phyloP scores from a whole-genome alignment of 2,113 vertebrate genomes.

The Lates calcarifer region DNA sequence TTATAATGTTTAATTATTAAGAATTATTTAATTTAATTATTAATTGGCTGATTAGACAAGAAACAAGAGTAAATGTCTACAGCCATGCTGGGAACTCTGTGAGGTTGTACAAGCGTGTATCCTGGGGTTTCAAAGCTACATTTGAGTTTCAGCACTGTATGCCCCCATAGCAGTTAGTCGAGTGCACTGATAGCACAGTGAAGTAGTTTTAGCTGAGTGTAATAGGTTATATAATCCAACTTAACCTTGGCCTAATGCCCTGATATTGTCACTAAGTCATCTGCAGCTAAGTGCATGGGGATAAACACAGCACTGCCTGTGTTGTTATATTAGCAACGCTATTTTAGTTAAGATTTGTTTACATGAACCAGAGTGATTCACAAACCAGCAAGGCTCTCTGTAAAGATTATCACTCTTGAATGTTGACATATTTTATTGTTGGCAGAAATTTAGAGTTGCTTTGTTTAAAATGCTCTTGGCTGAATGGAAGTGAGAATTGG shows the following conservation, averaged over 20 bases:
- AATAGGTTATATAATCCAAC: conserved; percentile 47
- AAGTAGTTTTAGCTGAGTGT: conserved; percentile 31
- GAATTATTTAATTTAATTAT: too few species aligned
- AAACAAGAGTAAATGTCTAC: too few species aligned
- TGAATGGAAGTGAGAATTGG: neutral
- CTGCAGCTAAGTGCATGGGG: conserved; percentile 50
- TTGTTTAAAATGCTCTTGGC: conserved; percentile 40
- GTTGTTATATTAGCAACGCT: conserved; percentile 20
- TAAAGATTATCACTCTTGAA: conserved; percentile 8
- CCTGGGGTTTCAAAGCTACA: too few species aligned
- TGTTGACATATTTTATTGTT: conserved; percentile 21
- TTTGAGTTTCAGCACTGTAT: conserved; percentile 5
- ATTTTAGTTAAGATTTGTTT: conserved; percentile 16
- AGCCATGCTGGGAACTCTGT: too few species aligned
- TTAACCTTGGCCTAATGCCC: conserved; percentile 40
- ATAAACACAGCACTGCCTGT: conserved; percentile 39
- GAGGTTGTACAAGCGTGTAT: too few species aligned
- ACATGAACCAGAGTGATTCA: neutral
- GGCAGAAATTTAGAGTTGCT: conserved; percentile 15
- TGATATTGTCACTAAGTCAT: conserved; percentile 32
- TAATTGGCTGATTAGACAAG: too few species aligned
- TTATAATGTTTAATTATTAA: too few species aligned
- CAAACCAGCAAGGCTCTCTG: conserved; percentile 15
- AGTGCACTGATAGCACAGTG: neutral
- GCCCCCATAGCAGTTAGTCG: conserved; percentile 13